Percentiles rank a stretch among this genome's conserved stretches.
phyloP scores from a whole-genome alignment of 2,888 invertebrate genomes.

The Ochropacha duplaris region DNA sequence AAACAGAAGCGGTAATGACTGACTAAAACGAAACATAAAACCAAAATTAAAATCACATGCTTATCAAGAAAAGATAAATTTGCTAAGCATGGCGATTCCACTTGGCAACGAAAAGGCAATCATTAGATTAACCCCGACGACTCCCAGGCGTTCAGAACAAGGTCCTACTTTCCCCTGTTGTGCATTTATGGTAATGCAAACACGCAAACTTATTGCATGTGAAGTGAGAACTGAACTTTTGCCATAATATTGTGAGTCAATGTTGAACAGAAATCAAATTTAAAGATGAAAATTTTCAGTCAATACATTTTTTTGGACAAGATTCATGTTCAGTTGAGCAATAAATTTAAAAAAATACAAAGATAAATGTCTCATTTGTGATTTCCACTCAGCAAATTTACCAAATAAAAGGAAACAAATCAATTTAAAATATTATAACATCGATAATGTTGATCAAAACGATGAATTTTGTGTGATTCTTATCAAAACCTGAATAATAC shows the following conservation, averaged over 20 bases:
- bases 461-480: not conserved
- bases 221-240: not conserved
- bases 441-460: not conserved
- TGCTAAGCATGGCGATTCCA: conserved; percentile 25
- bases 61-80: conserved; percentile 14
- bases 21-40: conserved; percentile 9
- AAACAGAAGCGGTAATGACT: not conserved
- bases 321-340: not conserved
- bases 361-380: too few species aligned
- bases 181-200: conserved; percentile 9
- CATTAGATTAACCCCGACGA: conserved; percentile 8
- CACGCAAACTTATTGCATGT: not conserved
- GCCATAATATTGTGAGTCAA: not conserved
- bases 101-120: conserved; percentile 20
- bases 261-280: not conserved
- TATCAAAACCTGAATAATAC: not conserved
- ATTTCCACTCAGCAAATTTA: too few species aligned
- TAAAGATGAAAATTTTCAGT: not conserved
- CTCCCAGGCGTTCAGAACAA: conserved; percentile 31
- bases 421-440: not conserved
- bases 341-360: too few species aligned
- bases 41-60: conserved; percentile 6
- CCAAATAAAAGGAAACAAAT: not conserved
- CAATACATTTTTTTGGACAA: not conserved
- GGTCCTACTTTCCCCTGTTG: conserved; percentile 55